These are phyloP conservation scores for Harpegnathos saltator DNA, from an alignment of 1,140 invertebrate genomes.

Conservation along the genomic window DNA sequence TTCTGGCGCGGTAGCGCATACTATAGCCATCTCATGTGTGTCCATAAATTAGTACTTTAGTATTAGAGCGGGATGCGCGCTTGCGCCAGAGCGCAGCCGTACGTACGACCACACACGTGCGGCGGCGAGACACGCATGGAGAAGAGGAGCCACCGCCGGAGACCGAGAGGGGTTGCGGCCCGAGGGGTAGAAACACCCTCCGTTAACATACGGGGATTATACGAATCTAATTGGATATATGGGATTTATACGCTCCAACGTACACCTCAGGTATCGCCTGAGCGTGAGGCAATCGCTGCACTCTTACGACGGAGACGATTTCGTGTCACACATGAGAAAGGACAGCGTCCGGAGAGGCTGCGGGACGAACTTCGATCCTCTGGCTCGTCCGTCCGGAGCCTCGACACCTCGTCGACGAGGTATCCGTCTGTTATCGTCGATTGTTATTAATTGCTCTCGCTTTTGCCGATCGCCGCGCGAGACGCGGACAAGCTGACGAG, in stretches of 20 bases:
- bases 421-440: too few species aligned
- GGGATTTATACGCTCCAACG: conserved; percentile 79
- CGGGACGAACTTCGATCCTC: background rate
- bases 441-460: too few species aligned
- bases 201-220: conserved; percentile 82
- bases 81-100: conserved; percentile 61
- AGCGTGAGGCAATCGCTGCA: conserved; percentile 66
- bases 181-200: conserved; percentile 74
- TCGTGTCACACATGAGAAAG: conserved; percentile 41
- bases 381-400: background rate
- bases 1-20: conserved; percentile 72
- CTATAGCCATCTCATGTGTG: conserved; percentile 81
- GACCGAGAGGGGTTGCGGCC: conserved; percentile 61
- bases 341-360: background rate
- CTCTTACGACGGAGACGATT: conserved; percentile 59
- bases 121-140: conserved; percentile 15
- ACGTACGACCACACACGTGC: conserved; percentile 24
- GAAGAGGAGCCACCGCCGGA: conserved; percentile 49
- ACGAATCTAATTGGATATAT: conserved; percentile 85
- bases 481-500: too few species aligned
- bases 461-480: too few species aligned
- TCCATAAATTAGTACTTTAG: conserved; percentile 83
- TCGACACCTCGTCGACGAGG: too few species aligned
- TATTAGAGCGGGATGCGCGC: conserved; percentile 77
- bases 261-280: conserved; percentile 71